These are phyloP conservation scores for Netelia fuscicornis DNA, from an alignment of 2,888 invertebrate species.

Conservation along the genomic window DNA sequence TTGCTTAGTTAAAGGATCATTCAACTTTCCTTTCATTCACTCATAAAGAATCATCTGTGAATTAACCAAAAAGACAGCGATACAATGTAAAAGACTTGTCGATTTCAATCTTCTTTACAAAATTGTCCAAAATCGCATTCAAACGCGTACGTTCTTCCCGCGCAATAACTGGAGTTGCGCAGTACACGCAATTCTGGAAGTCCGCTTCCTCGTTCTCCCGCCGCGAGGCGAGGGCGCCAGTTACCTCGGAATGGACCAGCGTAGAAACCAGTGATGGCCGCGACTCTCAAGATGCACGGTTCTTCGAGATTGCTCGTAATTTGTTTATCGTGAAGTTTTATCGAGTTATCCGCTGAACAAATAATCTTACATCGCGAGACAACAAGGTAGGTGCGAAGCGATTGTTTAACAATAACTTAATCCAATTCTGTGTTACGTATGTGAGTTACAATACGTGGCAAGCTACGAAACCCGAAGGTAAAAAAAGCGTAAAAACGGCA, in stretches of 20 bases:
- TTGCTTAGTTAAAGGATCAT: no score
- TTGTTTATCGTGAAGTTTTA: slow-evolving; percentile 74
- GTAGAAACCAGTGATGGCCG: slow-evolving; percentile 79
- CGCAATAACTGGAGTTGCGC: background rate
- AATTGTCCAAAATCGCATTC: background rate
- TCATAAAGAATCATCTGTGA: background rate
- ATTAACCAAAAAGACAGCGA: background rate
- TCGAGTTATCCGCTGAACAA: slow-evolving; percentile 24
- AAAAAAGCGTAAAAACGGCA: slow-evolving; percentile 42
- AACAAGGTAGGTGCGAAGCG: slow-evolving; percentile 46
- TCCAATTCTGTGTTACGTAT: background rate
- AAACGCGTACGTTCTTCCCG: background rate
- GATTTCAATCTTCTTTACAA: background rate
- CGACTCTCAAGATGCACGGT: slow-evolving; percentile 75
- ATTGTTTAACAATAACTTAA: background rate
- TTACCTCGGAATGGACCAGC: slow-evolving; percentile 85
- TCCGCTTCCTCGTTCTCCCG: slow-evolving; percentile 70
- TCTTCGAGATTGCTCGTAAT: slow-evolving; percentile 70
- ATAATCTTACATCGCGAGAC: background rate
- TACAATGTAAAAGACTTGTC: background rate
- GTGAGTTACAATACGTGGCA: slow-evolving; percentile 8
- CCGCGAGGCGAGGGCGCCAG: slow-evolving; percentile 85
- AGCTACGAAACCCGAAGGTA: slow-evolving; percentile 21
- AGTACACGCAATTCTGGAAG: background rate
- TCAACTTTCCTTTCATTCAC: background rate